These are phyloP conservation scores for Polypterus senegalus DNA, from an alignment of 2,113 vertebrate genomes.

Conservation along the genomic window DNA sequence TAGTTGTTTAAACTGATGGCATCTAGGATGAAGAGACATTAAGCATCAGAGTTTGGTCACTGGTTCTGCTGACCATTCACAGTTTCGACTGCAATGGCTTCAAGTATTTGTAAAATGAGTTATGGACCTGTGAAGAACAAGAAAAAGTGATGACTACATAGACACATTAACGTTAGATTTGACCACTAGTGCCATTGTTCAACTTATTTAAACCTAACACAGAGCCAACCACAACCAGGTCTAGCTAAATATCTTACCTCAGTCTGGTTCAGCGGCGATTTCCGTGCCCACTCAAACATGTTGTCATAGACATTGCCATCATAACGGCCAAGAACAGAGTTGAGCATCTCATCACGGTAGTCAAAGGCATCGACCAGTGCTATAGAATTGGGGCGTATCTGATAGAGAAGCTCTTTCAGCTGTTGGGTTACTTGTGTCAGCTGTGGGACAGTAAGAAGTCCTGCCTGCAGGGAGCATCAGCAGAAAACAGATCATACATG, in stretches of 20 bases:
- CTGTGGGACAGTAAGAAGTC: conserved; percentile 64
- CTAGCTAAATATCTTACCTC: conserved; percentile 48
- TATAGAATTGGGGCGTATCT: conserved; percentile 71
- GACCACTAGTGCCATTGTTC: not conserved
- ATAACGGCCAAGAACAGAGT: conserved; percentile 80
- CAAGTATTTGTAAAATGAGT: conserved; percentile 82
- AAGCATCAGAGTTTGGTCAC: too few relatives aligned
- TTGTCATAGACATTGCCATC: conserved; percentile 93
- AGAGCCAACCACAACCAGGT: not conserved
- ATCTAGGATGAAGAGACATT: too few relatives aligned
- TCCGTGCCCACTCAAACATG: conserved; percentile 90
- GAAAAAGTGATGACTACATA: not conserved
- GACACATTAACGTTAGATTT: not conserved
- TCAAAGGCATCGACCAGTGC: conserved; percentile 85
- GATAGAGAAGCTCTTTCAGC: conserved; percentile 69
- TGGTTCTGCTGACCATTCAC: conserved; percentile 37
- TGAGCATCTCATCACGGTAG: conserved; percentile 59
- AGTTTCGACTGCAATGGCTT: conserved; percentile 84
- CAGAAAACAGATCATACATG: not conserved
- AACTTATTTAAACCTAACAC: not conserved
- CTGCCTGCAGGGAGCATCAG: conserved; percentile 44
- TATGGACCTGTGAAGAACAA: conserved; percentile 62
- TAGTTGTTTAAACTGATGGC: too few relatives aligned
- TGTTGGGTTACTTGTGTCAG: conserved; percentile 56
- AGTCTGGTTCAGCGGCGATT: conserved; percentile 76